These are phyloP conservation scores for Neoarius graeffei DNA, from an alignment of 2,113 vertebrate species.

Conservation along the genomic window DNA sequence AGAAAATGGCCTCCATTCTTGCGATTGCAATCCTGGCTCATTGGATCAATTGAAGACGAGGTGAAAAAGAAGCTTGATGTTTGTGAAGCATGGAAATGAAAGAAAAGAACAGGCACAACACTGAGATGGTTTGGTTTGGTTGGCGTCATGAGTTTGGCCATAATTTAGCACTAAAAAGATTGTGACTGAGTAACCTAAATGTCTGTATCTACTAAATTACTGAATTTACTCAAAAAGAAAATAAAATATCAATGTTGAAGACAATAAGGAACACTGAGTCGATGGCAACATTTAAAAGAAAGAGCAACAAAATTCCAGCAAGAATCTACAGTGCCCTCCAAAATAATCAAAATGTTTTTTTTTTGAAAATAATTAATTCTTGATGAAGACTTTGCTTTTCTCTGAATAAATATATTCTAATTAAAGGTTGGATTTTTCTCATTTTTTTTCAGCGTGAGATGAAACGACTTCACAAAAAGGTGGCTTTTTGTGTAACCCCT, in stretches of 20 bases:
- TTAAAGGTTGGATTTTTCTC: no score
- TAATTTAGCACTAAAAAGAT: neutral
- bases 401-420: no score
- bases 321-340: no score
- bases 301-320: neutral
- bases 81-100: neutral
- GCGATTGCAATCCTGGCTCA: neutral
- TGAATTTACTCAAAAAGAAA: neutral
- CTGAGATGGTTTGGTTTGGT: neutral
- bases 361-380: no score
- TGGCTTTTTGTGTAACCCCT: no score
- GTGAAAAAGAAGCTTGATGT: slow-evolving; percentile 21
- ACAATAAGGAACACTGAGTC: neutral
- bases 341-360: no score
- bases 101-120: neutral
- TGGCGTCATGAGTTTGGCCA: neutral
- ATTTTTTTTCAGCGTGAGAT: no score
- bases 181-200: neutral
- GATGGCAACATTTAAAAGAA: neutral
- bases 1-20: slow-evolving; percentile 24
- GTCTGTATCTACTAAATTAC: neutral
- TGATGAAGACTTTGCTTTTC: no score
- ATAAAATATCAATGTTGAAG: neutral
- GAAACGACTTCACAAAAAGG: no score
- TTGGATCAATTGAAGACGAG: slow-evolving; percentile 5